Evolutionary conservation across 1,140 invertebrate species (phyloP).

Genomic region (Drosophila sulfurigaster): DNA sequence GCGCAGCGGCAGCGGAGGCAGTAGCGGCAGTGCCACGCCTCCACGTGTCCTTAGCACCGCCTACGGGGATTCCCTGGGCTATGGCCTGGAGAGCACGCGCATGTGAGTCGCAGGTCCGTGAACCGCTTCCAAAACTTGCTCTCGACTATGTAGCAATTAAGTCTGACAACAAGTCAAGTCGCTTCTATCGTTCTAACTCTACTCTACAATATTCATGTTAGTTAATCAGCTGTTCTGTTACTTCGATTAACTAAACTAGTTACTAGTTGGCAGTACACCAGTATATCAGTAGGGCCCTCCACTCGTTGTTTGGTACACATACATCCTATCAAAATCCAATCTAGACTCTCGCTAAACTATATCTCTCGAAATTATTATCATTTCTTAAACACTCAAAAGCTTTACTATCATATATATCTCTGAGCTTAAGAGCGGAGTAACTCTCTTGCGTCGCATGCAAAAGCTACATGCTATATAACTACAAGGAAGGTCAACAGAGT

Average conservation of each 20-base stretch:
- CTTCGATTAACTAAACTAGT: slow-evolving; percentile 30
- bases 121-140: slow-evolving; percentile 17
- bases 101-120: slow-evolving; percentile 53
- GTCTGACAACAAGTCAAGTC: slow-evolving; percentile 13
- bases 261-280: slow-evolving; percentile 20
- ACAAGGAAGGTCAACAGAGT: slow-evolving; percentile 12
- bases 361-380: slow-evolving; percentile 13
- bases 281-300: slow-evolving; percentile 51
- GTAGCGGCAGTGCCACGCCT: slow-evolving; percentile 39
- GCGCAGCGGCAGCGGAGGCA: slow-evolving; percentile 12
- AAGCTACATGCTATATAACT: slow-evolving; percentile 43
- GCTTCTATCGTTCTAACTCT: slow-evolving; percentile 36
- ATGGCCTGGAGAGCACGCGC: slow-evolving; percentile 70
- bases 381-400: slow-evolving; percentile 35
- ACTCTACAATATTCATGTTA: slow-evolving; percentile 44
- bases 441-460: slow-evolving; percentile 27
- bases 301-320: slow-evolving; percentile 55
- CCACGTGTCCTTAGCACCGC: slow-evolving; percentile 15
- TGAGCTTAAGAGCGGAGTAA: slow-evolving; percentile 38
- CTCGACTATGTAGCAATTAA: slow-evolving; percentile 17
- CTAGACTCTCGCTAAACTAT: not conserved
- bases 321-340: slow-evolving; percentile 6
- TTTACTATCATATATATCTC: slow-evolving; percentile 50
- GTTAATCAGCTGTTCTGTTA: slow-evolving; percentile 39
- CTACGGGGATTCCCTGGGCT: slow-evolving; percentile 35